Base-by-base conservation (phyloP, 37 sponge, comb jelly and placozoan genomes). In the Spongilla lacustris region DNA sequence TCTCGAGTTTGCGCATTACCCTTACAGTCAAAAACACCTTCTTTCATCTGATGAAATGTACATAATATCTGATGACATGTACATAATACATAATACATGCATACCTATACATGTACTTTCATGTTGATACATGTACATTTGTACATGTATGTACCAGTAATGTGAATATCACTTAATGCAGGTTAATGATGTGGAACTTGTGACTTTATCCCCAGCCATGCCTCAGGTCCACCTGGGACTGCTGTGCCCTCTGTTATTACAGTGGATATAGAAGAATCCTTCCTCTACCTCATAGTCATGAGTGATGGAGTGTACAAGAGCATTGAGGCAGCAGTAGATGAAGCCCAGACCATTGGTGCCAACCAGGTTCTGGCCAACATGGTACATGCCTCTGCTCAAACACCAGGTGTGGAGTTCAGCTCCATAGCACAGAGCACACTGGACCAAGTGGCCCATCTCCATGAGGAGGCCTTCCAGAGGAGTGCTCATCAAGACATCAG, bases 241-340 rank as follows among this genome's bases (percentile, higher is more conserved):
- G 88, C 89, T 46, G 73, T 67, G 12, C 96, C 96, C 19, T 67
- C 71, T 50, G 66, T 93, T 0, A 85, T 17, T 58, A 29, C 33
- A 30, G 48, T 69, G 23, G 30, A 49, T 8, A 73, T 85, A 11
- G 76, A 83, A 35, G 28, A 66, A 17, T 24, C 79, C 26, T 84
- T 80, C 71, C 58, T 58, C 11, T 96, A 92, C 78, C 69, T 96
- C 32, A 71, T 96, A 6, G 84, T 96, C 6, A 96, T 96, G 96
- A 75, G 92, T 41, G 94, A 93, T 78, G 96, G 96, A 17, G 87
- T 96, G 17, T 96, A 96, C 80, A 93, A 96, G 81, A 86, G 82
- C 67, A 82, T 94, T 25, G 95, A 94, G 79, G 78, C 73, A 23
- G n/a, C 68, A 32, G 81, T 73, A 27, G 69, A 25, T 25, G 73